phyloP scores from a whole-genome alignment of 2,113 vertebrate species.

The Heterochromis multidens region DNA sequence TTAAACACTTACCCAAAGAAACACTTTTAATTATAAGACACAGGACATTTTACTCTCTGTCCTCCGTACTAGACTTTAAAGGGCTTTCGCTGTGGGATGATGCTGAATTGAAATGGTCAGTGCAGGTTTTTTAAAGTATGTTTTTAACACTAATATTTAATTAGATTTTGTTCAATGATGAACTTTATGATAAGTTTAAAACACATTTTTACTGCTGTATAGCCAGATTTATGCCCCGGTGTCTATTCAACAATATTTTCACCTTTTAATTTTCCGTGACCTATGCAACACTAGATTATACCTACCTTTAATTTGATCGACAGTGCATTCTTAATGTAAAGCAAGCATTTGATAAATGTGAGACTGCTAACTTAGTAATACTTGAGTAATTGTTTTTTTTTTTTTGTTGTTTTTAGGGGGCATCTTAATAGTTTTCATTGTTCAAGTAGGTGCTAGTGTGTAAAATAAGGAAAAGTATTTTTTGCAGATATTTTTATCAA shows the following conservation, averaged over 20 bases:
- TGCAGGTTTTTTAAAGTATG: constrained; percentile 1
- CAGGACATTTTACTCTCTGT: background rate
- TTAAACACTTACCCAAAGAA: background rate
- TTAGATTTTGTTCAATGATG: background rate
- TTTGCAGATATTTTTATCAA: constrained; percentile 67
- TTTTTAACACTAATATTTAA: constrained; percentile 1
- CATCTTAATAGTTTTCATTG: constrained; percentile 18
- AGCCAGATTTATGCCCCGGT: background rate
- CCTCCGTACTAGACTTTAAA: background rate
- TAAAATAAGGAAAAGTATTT: constrained; percentile 62
- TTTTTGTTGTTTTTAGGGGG: background rate
- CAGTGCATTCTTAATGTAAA: background rate
- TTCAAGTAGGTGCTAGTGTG: constrained; percentile 40
- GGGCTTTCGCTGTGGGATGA: background rate
- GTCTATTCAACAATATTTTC: background rate
- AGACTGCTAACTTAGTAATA: background rate
- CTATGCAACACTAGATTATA: constrained; percentile 62
- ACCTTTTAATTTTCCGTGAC: constrained; percentile 17
- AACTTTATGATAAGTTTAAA: background rate
- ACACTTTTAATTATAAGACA: background rate
- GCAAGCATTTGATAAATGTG: background rate
- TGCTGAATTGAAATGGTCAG: background rate
- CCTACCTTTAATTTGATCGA: background rate
- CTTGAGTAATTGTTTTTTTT: background rate
- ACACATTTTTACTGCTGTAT: background rate